Percentiles rank a stretch among this genome's conserved stretches.
Evolutionary conservation across 2,797 vertebrate species (phyloP).

Genomic region (Rhinichthys osculus): DNA sequence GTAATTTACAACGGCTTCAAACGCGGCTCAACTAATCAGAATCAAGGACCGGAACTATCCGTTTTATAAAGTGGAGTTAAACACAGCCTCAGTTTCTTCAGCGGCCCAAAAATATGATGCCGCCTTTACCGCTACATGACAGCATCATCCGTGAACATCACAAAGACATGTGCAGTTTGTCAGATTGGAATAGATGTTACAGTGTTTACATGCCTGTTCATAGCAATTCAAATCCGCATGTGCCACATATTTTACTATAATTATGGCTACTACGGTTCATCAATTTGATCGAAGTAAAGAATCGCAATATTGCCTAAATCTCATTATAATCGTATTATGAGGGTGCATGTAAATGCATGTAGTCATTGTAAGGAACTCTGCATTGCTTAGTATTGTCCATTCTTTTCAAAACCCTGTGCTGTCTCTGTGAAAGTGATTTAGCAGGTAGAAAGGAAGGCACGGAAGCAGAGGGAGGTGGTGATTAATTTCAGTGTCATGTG

Average conservation of each 20-base stretch:
- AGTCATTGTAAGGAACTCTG: background rate
- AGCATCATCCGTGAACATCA: too few relatives aligned
- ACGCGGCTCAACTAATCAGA: too few relatives aligned
- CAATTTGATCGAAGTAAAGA: background rate
- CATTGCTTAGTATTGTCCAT: background rate
- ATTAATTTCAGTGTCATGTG: conserved; percentile 54
- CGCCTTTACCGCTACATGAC: too few relatives aligned
- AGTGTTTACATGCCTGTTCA: background rate
- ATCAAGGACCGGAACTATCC: too few relatives aligned
- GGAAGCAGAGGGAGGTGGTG: background rate
- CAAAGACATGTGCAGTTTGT: too few relatives aligned
- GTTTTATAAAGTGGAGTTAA: background rate
- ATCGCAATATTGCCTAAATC: background rate
- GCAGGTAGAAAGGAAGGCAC: conserved; percentile 1
- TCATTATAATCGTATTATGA: background rate
- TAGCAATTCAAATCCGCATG: background rate
- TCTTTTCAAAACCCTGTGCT: background rate
- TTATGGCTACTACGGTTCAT: background rate
- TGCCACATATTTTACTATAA: background rate
- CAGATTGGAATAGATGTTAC: too few relatives aligned
- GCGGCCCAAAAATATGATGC: background rate
- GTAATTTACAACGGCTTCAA: too few relatives aligned
- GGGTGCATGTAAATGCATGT: background rate
- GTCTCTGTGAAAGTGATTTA: conserved; percentile 15
- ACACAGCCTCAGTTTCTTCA: background rate